Percentiles rank a stretch among this genome's conserved stretches.
Conservation (phyloP, 2,888 invertebrate genomes). For the Heterodera filipjevi region DNA sequence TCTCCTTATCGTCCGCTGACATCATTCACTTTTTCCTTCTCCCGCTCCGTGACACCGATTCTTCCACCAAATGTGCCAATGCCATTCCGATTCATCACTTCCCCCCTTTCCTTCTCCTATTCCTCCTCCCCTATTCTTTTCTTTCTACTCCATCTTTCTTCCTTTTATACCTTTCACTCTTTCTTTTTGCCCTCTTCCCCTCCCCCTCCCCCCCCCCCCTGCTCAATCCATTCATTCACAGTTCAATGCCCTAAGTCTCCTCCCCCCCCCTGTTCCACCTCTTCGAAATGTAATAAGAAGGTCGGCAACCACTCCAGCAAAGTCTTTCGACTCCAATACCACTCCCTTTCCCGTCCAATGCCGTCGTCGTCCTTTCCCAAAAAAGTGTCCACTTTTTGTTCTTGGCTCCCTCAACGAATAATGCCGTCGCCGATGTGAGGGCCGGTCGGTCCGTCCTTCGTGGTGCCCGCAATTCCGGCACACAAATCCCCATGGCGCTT, state of each 20-base stretch:
- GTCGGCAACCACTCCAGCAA: background rate
- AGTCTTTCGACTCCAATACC: background rate
- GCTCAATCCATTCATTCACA: constrained; percentile 3
- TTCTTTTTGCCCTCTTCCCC: background rate
- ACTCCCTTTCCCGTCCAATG: background rate
- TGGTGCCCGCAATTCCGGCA: background rate
- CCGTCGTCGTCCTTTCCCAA: background rate
- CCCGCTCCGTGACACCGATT: background rate
- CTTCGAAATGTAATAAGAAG: background rate
- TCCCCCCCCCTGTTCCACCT: background rate
- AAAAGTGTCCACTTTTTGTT: constrained; percentile 9
- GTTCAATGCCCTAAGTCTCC: constrained; percentile 4
- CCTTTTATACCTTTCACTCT: background rate
- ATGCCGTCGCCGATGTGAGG: background rate
- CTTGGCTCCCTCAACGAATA: background rate
- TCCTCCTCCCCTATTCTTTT: background rate
- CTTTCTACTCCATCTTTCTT: background rate
- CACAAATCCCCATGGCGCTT: constrained; percentile 4
- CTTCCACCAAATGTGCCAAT: constrained; percentile 7
- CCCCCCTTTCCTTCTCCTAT: background rate
- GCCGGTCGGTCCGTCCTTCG: background rate
- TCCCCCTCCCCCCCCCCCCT: background rate
- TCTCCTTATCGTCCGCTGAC: background rate
- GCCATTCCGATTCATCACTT: background rate
- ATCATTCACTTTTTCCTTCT: background rate